Base-by-base conservation (phyloP, 1,140 invertebrate genomes). In the Cyphomyrmex costatus region DNA sequence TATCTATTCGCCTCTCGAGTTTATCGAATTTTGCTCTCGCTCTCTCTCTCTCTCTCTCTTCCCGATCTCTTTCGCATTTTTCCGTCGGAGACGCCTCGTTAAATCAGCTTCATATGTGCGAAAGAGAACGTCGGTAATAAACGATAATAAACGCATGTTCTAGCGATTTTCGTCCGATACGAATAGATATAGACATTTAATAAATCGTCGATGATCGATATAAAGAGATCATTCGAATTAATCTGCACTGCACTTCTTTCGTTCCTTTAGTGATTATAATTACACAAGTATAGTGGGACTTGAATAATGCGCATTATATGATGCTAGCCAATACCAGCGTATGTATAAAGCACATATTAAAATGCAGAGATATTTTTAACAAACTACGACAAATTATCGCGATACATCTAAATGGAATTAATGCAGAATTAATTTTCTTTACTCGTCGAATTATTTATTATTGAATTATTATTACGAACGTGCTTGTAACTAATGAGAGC, bases 11-110 rank as follows among this genome's bases (percentile, higher is more conserved):
- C 8, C 36, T 12, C 66, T 27, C 46, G 58, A 30, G 60, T 56
- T 77, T 84, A 83, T 84, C 63, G 63, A 71, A 76, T 86, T 82
- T 88, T 51, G 74, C 14, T n/a, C 42, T 12, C 24, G 63, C 21
- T 63, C 42, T 24, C 49, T 65, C 33, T 33, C 24, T 27, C 16
- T 83, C 14, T 56, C 56, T 71, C 19, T 33, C 61, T 5, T 36
- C 21, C 33, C 36, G n/a, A 51, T 61, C 30, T 61, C 30, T 27
- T 85, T 6, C 27, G 30, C 27, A 10, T 76, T 74, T 70, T 83
- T 74, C 63, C 30, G 12, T 36, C 42, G 8, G 19, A 46, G 14
- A 51, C 3, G 51, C 49, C 21, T 79, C 86, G 49, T 63, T 73
- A 46, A 68, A 53, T 80, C 77, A 68, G 30, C 58, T 21, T 42